Evolutionary conservation across 2,113 vertebrate species (phyloP).

Genomic region (Rhinoderma darwinii): DNA sequence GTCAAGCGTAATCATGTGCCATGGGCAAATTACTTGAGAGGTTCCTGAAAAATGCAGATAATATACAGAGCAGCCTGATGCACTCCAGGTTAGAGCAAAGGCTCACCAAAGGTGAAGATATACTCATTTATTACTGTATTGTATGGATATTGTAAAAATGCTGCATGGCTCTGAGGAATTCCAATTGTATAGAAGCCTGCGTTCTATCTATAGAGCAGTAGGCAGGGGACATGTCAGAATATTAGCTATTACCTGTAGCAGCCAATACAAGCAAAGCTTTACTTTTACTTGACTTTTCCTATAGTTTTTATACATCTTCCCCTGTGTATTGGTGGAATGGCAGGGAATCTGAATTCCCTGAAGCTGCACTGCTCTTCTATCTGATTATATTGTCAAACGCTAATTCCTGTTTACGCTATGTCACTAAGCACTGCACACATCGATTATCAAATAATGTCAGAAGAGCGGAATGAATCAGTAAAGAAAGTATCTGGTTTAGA

Average conservation of each 20-base stretch:
- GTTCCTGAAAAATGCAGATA: not conserved
- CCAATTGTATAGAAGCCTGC: not conserved
- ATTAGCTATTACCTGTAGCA: too few species aligned
- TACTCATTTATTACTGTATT: not conserved
- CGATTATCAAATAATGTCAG: too few species aligned
- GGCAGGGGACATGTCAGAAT: not conserved
- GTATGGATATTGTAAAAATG: conserved; percentile 1
- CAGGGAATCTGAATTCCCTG: too few species aligned
- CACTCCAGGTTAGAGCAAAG: not conserved
- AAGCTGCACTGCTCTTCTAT: not conserved
- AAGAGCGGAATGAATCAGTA: too few species aligned
- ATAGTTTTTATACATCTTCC: too few species aligned
- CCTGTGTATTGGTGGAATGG: too few species aligned
- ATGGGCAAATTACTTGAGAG: not conserved
- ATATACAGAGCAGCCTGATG: not conserved
- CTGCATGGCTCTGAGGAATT: not conserved
- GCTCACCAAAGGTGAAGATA: not conserved
- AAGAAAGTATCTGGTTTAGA: too few species aligned
- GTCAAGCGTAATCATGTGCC: not conserved
- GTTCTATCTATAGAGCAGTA: not conserved
- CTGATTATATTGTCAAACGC: not conserved
- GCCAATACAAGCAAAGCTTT: too few species aligned
- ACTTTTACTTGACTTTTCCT: too few species aligned
- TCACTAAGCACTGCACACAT: too few species aligned
- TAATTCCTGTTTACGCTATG: not conserved